These are phyloP conservation scores for Marmota flaviventris DNA, from an alignment of 2,113 vertebrate species.

Conservation along the genomic window DNA sequence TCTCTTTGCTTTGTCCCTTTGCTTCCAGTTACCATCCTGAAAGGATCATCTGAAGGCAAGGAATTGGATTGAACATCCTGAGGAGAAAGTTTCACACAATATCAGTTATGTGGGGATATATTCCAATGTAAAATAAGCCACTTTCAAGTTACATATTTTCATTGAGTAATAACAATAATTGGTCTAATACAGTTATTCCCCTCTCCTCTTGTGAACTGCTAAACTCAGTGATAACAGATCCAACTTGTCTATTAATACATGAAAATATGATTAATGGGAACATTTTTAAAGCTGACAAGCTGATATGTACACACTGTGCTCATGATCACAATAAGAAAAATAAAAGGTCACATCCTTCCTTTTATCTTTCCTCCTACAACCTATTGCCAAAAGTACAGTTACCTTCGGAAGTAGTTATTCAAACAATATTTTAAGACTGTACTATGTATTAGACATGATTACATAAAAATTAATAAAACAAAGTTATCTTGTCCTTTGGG, in stretches of 20 bases:
- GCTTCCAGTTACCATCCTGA: not conserved
- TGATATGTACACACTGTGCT: not conserved
- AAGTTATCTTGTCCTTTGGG: not conserved
- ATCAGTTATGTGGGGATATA: conserved; percentile 47
- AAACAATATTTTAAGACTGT: not conserved
- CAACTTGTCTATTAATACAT: not conserved
- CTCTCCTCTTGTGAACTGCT: not conserved
- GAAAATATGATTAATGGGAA: not conserved
- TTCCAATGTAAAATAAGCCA: not conserved
- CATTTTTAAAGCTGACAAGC: conserved; percentile 20
- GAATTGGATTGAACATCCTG: not conserved
- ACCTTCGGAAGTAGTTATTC: not conserved
- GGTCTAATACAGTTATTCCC: conserved; percentile 19
- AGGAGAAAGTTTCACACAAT: not conserved
- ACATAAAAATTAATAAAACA: conserved; percentile 25
- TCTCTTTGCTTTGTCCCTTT: conserved; percentile 34
- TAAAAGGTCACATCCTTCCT: not conserved
- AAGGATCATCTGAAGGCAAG: not conserved
- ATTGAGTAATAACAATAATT: not conserved
- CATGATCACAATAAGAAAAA: conserved; percentile 14
- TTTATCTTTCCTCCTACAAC: not conserved
- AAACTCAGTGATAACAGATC: not conserved
- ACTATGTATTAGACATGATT: not conserved
- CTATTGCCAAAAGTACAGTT: not conserved
- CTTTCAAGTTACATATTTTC: not conserved